Evolutionary conservation across 1,140 invertebrate genomes (phyloP).

Genomic region (Aphelenchoides besseyi): DNA sequence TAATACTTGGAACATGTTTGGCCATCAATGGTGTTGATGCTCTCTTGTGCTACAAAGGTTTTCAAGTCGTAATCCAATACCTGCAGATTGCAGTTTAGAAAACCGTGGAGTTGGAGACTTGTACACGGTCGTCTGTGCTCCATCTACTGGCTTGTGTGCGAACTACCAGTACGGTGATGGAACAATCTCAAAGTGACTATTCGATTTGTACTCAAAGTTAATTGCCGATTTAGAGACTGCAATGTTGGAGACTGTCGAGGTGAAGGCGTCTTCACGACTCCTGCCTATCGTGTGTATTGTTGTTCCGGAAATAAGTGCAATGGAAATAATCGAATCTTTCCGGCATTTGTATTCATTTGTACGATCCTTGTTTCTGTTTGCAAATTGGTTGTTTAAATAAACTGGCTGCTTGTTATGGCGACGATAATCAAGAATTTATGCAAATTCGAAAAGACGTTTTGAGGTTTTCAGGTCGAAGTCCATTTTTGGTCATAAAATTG

Average conservation of each 20-base stretch:
- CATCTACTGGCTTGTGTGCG: background rate
- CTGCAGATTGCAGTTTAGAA: no score
- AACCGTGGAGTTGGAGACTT: background rate
- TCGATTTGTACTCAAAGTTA: background rate
- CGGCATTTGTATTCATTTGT: no score
- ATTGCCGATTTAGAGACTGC: background rate
- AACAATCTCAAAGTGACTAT: background rate
- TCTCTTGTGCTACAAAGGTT: conserved; percentile 1
- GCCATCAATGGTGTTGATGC: no score
- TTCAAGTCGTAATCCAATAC: no score
- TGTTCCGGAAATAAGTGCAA: background rate
- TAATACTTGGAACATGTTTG: no score
- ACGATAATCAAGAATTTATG: no score
- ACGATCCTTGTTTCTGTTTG: no score
- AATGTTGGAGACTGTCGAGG: background rate
- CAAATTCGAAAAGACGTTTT: no score
- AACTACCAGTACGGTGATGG: background rate
- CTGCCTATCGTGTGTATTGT: background rate
- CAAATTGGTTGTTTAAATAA: no score
- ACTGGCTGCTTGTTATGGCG: background rate
- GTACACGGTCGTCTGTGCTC: background rate
- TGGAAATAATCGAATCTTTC: background rate
- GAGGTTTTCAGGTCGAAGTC: no score
- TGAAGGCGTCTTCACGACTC: background rate
- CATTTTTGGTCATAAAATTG: no score